Conservation (phyloP, 2,888 invertebrate genomes). For the Cataglyphis altisquamis region DNA sequence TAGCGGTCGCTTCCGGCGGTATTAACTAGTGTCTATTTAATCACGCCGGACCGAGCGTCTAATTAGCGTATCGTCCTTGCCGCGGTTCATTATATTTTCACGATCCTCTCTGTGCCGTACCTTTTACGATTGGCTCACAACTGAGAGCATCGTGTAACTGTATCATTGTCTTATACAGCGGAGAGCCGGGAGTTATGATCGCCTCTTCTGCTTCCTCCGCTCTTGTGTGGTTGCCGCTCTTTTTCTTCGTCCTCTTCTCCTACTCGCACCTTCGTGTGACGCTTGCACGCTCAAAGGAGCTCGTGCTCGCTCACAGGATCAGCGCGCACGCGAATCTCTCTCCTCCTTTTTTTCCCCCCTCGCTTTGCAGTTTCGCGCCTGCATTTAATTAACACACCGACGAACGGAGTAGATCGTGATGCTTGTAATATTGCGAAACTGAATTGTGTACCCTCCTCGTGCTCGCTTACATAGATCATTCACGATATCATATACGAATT, state of each 20-base stretch:
- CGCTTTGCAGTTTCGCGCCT: constrained; percentile 29
- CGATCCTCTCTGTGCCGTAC: constrained; percentile 65
- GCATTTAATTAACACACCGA: constrained; percentile 52
- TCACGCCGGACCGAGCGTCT: constrained; percentile 33
- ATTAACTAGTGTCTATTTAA: constrained; percentile 38
- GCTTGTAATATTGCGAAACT: constrained; percentile 22
- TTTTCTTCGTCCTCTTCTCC: constrained; percentile 40
- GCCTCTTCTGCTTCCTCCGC: constrained; percentile 53
- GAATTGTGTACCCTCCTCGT: constrained; percentile 24
- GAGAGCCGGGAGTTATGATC: constrained; percentile 67
- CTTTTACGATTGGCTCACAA: constrained; percentile 76
- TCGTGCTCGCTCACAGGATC: constrained; percentile 45
- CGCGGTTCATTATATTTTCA: constrained; percentile 71
- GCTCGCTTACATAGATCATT: neutral
- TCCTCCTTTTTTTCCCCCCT: neutral
- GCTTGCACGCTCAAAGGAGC: constrained; percentile 55
- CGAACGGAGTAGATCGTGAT: constrained; percentile 32
- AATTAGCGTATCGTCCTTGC: constrained; percentile 45
- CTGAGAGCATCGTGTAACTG: constrained; percentile 80
- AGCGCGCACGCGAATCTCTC: constrained; percentile 43
- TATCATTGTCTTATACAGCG: constrained; percentile 81
- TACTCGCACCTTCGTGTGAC: constrained; percentile 35
- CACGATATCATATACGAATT: neutral
- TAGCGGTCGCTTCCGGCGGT: constrained; percentile 20
- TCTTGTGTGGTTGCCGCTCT: constrained; percentile 19